These are phyloP conservation scores for Phthorimaea operculella DNA, from an alignment of 1,140 invertebrate species.

Conservation along the genomic window DNA sequence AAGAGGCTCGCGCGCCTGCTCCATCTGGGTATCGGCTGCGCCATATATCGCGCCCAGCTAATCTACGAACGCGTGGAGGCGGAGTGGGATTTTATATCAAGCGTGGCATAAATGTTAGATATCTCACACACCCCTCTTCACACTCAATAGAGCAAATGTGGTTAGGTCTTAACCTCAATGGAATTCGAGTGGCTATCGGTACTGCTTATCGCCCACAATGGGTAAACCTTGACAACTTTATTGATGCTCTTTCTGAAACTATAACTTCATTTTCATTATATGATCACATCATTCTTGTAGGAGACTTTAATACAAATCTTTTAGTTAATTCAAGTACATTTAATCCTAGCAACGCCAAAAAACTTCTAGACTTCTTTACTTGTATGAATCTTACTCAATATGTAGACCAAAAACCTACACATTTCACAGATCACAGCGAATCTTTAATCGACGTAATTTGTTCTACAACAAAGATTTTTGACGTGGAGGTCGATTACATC, in stretches of 20 bases:
- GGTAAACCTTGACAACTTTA: background rate
- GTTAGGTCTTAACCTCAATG: background rate
- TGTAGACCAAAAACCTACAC: background rate
- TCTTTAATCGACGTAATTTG: background rate
- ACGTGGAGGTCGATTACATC: background rate
- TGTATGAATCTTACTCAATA: background rate
- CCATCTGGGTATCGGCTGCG: background rate
- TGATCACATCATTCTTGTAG: background rate
- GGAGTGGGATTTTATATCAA: background rate
- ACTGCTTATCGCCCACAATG: background rate
- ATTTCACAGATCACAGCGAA: background rate
- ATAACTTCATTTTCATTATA: background rate
- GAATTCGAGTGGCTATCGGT: background rate
- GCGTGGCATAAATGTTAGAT: background rate
- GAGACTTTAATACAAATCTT: background rate
- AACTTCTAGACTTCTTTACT: background rate
- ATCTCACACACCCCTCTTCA: background rate
- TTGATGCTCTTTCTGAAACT: background rate
- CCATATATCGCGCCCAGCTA: background rate
- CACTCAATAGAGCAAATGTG: background rate
- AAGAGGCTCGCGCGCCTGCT: background rate
- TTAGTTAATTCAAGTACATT: background rate
- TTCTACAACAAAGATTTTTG: background rate
- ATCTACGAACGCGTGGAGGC: background rate
- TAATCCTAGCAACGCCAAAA: background rate